Evolutionary conservation across 2,113 vertebrate genomes (phyloP), one percentile per base, ranked within the genome.

Genomic region (Ammodytes dubius): DNA sequence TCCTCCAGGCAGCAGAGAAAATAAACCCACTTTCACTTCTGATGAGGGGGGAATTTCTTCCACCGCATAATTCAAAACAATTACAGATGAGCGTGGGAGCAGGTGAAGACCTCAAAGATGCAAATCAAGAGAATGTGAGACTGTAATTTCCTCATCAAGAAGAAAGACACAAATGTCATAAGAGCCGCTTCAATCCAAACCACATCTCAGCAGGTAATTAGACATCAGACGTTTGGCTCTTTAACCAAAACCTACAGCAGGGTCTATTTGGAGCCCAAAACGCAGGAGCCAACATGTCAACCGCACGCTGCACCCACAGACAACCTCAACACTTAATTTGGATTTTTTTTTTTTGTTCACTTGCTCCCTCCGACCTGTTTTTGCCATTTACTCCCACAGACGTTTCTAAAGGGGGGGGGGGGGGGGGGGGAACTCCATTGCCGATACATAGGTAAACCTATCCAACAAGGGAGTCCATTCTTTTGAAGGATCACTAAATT

Each of bases 401-500:
- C 77, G 5, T 74, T 87, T 89, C 82, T 66, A 91, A 91, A 81
- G 73, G 83, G 77, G 85, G 27, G 27, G 27, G 27, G 27, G 27
- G 27, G 27, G 27, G n/a, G n/a, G n/a, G n/a, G n/a, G n/a, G 66
- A 74, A 79, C 76, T 89, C 84, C 65, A 54, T 82, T 63, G 67
- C 65, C 12, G 83, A 86, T 91, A 75, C 81, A 67, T 64, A 71
- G 90, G 88, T 89, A 94, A 93, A 90, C 79, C 86, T 86, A 92
- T 88, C 88, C 91, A 89, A 92, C 91, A 93, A 94, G 91, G 91
- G 88, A 94, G 86, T 68, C 88, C 87, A 91, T 93, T 95, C 90
- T 93, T 87, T 86, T 85, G 74, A 90, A 87, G 82, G 91, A 90
- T 93, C 93, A 85, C 88, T 94, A 93, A 87, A 93, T 94, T 94